phyloP scores from a whole-genome alignment of 2,888 invertebrate species.

The Resseliella maxima region DNA sequence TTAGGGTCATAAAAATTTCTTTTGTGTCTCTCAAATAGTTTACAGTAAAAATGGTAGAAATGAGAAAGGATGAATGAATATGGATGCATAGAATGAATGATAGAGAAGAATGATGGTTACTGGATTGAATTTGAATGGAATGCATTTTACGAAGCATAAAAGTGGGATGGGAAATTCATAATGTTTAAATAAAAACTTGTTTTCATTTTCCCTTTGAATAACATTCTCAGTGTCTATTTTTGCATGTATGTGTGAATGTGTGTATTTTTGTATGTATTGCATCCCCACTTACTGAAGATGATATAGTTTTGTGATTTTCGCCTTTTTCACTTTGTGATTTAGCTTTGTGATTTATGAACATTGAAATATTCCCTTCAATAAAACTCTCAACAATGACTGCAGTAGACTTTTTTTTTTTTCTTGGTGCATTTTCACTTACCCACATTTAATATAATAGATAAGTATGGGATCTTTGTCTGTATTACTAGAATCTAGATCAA shows the following conservation, averaged over 20 bases:
- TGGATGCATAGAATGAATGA: not conserved
- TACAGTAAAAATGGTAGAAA: not conserved
- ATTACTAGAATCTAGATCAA: not conserved
- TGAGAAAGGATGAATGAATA: not conserved
- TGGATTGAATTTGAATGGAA: not conserved
- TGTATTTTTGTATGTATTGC: not conserved
- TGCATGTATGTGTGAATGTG: not conserved
- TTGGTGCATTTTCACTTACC: not conserved
- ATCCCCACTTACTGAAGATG: not conserved
- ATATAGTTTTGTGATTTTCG: constrained; percentile 17
- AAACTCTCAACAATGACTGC: constrained; percentile 41
- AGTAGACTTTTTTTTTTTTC: not conserved
- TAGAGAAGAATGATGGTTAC: not conserved
- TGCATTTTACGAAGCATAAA: not conserved
- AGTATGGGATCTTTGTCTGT: not conserved
- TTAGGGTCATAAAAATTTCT: not conserved
- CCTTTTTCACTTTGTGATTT: constrained; percentile 52
- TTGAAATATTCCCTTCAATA: constrained; percentile 52
- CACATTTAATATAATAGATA: constrained; percentile 10
- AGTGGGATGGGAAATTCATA: constrained; percentile 8
- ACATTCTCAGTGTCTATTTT: not conserved
- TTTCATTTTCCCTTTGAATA: not conserved
- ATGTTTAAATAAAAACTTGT: constrained; percentile 28
- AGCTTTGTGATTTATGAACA: constrained; percentile 55
- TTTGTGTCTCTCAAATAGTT: not conserved